Evolutionary conservation across 2,888 invertebrate genomes (phyloP).

Genomic region (Apodemia mormo): DNA sequence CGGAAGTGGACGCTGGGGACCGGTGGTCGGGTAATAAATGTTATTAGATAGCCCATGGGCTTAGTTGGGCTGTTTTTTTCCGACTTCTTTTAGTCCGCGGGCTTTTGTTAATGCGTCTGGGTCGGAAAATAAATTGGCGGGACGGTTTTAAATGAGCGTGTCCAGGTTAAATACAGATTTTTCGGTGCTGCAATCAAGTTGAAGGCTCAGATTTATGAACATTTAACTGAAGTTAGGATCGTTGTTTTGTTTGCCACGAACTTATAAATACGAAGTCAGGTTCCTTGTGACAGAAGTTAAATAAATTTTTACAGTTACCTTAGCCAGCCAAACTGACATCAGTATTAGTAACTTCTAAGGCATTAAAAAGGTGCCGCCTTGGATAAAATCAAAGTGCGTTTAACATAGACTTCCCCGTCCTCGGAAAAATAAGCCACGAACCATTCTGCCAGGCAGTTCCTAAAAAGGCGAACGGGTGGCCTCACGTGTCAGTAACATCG

Average conservation of each 20-base stretch:
- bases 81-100: constrained; percentile 61
- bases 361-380: too few species aligned
- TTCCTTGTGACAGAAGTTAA: too few species aligned
- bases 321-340: too few species aligned
- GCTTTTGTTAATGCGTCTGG: constrained; percentile 81
- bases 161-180: constrained; percentile 44
- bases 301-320: too few species aligned
- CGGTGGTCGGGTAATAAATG: constrained; percentile 76
- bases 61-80: constrained; percentile 73
- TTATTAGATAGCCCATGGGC: constrained; percentile 81
- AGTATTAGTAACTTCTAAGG: too few species aligned
- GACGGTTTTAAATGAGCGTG: constrained; percentile 57
- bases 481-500: too few species aligned
- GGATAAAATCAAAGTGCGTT: too few species aligned
- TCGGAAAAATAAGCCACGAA: too few species aligned
- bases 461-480: too few species aligned
- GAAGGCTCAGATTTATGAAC: constrained; percentile 22
- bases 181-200: constrained; percentile 31
- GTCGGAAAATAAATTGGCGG: constrained; percentile 69
- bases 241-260: background rate
- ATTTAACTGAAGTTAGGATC: background rate
- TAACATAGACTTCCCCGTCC: too few species aligned
- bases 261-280: background rate
- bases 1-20: constrained; percentile 80
- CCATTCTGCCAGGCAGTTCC: too few species aligned